Conservation (phyloP, 1,140 invertebrate species). For the Macrobrachium nipponense region DNA sequence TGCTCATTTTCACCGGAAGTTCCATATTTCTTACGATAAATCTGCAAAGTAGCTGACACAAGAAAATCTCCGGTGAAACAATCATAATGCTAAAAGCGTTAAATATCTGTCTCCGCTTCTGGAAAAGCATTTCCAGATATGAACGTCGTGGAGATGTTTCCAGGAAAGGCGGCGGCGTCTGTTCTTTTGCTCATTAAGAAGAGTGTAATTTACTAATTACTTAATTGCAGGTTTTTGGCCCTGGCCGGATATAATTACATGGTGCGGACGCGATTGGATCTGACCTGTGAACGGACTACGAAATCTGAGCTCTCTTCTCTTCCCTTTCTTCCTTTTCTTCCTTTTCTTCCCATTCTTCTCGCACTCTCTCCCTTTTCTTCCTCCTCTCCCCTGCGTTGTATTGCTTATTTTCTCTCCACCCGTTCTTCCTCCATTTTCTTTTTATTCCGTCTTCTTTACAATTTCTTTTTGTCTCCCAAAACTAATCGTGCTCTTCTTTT, state of each 20-base stretch:
- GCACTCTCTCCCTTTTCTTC: not conserved
- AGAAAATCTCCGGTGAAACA: not conserved
- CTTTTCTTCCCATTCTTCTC: not conserved
- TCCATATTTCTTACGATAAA: not conserved
- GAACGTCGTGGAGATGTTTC: too few species aligned
- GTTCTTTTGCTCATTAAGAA: conserved; percentile 53
- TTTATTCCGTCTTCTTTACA: too few species aligned
- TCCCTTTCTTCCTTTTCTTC: not conserved
- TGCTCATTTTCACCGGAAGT: not conserved
- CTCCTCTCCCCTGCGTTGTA: not conserved
- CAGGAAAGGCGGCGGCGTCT: not conserved
- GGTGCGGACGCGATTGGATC: conserved; percentile 47
- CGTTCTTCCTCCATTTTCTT: not conserved
- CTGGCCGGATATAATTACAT: conserved; percentile 55
- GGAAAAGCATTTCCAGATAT: too few species aligned
- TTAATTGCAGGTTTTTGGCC: conserved; percentile 52
- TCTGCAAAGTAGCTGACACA: not conserved
- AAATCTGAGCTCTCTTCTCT: not conserved
- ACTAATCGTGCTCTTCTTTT: not conserved
- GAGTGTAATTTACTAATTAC: conserved; percentile 59
- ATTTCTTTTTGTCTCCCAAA: not conserved
- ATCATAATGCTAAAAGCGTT: too few species aligned
- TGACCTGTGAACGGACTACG: conserved; percentile 13
- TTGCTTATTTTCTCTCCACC: not conserved
- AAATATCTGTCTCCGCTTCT: too few species aligned